Conservation (phyloP, 1,140 invertebrate genomes). For the Akabosia matsudoensis region DNA sequence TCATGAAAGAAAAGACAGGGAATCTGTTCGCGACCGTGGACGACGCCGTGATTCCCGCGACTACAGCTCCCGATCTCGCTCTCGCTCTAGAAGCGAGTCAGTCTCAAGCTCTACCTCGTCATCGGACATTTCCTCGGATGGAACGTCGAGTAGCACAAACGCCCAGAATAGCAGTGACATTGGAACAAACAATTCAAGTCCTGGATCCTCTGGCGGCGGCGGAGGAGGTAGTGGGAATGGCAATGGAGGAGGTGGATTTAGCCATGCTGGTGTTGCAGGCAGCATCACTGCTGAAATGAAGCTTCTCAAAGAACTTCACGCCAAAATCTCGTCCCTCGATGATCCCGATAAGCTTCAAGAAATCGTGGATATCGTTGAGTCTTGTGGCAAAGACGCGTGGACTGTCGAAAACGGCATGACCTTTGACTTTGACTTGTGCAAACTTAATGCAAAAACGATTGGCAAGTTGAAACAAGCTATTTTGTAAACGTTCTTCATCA, state of each 20-base stretch:
- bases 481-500: too few species aligned
- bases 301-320: slow-evolving; percentile 41
- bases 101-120: slow-evolving; percentile 7
- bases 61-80: slow-evolving; percentile 12
- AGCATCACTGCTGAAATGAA: slow-evolving; percentile 47
- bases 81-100: slow-evolving; percentile 3
- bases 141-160: slow-evolving; percentile 14
- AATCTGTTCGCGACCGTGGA: not conserved
- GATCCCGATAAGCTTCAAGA: slow-evolving; percentile 45
- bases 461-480: slow-evolving; percentile 43
- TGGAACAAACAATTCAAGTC: slow-evolving; percentile 26
- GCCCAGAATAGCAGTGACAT: slow-evolving; percentile 3
- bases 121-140: slow-evolving; percentile 9
- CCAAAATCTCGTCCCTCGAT: slow-evolving; percentile 34
- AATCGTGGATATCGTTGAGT: slow-evolving; percentile 45
- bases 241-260: slow-evolving; percentile 17
- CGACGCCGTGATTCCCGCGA: slow-evolving; percentile 1
- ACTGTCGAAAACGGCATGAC: slow-evolving; percentile 40
- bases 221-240: slow-evolving; percentile 9
- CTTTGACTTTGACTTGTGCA: slow-evolving; percentile 47
- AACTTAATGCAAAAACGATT: slow-evolving; percentile 43
- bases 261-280: slow-evolving; percentile 41
- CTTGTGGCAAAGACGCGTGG: slow-evolving; percentile 42
- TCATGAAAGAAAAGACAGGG: not conserved
- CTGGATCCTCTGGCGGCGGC: not conserved